A percentile compares a stretch with the other conserved stretches of the same genome.
These are phyloP conservation scores for Pontoporia blainvillei DNA, from an alignment of 2,113 vertebrate species.

Conservation along the genomic window DNA sequence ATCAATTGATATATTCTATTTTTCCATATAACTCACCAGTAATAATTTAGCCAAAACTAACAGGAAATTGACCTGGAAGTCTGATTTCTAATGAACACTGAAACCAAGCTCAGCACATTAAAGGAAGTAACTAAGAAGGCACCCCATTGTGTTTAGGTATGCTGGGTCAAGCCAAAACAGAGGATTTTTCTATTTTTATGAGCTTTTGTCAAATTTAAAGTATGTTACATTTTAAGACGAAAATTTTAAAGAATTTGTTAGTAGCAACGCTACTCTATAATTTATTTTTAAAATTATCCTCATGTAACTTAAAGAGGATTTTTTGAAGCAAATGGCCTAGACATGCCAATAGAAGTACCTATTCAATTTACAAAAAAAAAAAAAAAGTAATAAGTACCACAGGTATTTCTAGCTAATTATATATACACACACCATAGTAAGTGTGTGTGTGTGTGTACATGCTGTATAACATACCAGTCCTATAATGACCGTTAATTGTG, in stretches of 20 bases:
- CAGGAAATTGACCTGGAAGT: constrained; percentile 31
- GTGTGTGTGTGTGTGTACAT: background rate
- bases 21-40: background rate
- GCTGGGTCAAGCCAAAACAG: constrained; percentile 33
- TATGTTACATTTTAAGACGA: constrained; percentile 59
- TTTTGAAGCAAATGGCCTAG: constrained; percentile 18
- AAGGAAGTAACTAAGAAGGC: constrained; percentile 65
- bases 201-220: constrained; percentile 50
- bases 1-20: background rate
- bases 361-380: background rate
- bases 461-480: background rate
- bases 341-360: constrained; percentile 13
- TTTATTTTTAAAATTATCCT: constrained; percentile 14
- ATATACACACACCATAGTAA: background rate
- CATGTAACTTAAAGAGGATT: background rate
- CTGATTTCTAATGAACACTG: constrained; percentile 34
- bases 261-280: constrained; percentile 12
- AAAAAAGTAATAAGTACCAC: background rate
- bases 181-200: constrained; percentile 61
- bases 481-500: background rate
- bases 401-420: background rate
- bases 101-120: constrained; percentile 20
- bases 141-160: constrained; percentile 39
- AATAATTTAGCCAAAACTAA: constrained; percentile 27
- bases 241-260: constrained; percentile 55